Evolutionary conservation across 2,113 vertebrate species (phyloP).

Genomic region (Furnarius figulus): DNA sequence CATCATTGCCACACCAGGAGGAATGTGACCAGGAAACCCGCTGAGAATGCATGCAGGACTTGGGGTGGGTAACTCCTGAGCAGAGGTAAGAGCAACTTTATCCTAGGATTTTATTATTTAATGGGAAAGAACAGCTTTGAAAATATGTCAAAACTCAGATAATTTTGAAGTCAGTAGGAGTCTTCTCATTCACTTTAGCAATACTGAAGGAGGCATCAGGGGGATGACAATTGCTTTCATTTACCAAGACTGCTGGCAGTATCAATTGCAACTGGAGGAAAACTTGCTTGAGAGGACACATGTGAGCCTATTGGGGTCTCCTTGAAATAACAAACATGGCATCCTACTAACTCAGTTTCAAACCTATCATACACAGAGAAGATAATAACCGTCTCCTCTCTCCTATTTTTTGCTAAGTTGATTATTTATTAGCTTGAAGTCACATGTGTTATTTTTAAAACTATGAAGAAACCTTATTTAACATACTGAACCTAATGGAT

Average conservation of each 20-base stretch:
- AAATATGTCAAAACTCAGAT: not conserved
- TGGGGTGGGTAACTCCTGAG: not conserved
- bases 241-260: not conserved
- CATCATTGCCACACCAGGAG: not conserved
- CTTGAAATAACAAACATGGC: not conserved
- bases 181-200: not conserved
- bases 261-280: not conserved
- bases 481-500: not conserved
- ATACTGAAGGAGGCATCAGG: accelerated
- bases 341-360: not conserved
- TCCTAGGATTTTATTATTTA: not conserved
- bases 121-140: not conserved
- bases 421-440: not conserved
- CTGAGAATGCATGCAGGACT: not conserved
- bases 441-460: not conserved
- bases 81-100: not conserved
- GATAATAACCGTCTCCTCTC: not conserved
- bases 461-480: not conserved
- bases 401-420: not conserved
- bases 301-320: not conserved
- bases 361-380: not conserved
- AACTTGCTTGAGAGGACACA: not conserved
- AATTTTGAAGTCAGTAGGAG: not conserved
- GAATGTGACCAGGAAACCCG: not conserved
- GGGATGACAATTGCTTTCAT: not conserved